Evolutionary conservation across 2,113 vertebrate genomes (phyloP), one percentile per base, ranked within the genome.

Genomic region (Casuarius casuarius): DNA sequence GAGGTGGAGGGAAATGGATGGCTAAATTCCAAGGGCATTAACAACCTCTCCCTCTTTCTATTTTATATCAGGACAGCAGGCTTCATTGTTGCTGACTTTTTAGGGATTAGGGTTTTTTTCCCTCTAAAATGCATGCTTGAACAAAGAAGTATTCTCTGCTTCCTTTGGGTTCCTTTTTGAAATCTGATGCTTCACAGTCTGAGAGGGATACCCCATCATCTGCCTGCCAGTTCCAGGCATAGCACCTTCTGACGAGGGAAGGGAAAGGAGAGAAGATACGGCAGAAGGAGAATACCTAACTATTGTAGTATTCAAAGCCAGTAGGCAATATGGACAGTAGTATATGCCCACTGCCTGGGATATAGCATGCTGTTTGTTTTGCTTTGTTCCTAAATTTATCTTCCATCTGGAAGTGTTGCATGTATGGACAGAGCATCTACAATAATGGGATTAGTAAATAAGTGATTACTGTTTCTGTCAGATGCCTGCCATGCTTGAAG

Each of bases 61-160:
- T 68, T 35, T 49, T 38, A 20, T 63, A 38, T 71, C 52, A 56
- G 92, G 82, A 92, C 94, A 96, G 84, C 66, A 6, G 82, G 40
- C 52, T 84, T 94, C 95, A 94, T 96, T 97, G 94, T 96, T 76
- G 33, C 48, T 59, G 65, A 75, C 40, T 90, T 90, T 15, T 71
- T 65, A 77, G 77, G 85, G 89, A 93, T 95, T 96, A 95, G 61
- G 2, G 6, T 66, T 66, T 66, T 40, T 28, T 62, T 52, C 51
- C 13, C 67, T 68, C 72, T 67, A 70, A 93, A 90, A 80, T 59
- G 33, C 68, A 58, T 72, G 49, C 56, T 94, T 87, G 58, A 89
- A 96, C 92, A 96, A 96, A 94, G 91, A 90, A 59, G 74, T 93
- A 70, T 89, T 95, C 91, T 97, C 25, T 87, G 1, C 79, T 91